Conservation (phyloP, 2,797 vertebrate species). For the Dromococcyx pavoninus region DNA sequence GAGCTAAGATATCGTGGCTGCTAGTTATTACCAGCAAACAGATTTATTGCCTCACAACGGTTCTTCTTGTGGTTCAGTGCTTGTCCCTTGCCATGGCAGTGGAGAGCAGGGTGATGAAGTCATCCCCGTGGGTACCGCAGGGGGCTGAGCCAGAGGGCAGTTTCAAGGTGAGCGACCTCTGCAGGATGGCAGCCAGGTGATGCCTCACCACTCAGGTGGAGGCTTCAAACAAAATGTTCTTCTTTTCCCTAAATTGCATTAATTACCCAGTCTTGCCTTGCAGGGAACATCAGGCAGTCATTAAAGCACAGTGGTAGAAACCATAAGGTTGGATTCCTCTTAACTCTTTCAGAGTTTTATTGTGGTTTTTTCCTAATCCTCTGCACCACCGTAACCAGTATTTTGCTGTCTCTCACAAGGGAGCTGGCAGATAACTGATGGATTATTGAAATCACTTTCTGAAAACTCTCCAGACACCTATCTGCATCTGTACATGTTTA, state of each 20-base stretch:
- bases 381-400: background rate
- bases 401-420: background rate
- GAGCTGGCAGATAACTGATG: background rate
- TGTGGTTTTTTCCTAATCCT: background rate
- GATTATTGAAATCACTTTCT: slow-evolving; percentile 22
- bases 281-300: background rate
- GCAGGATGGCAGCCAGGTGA: background rate
- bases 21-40: background rate
- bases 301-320: slow-evolving; percentile 1
- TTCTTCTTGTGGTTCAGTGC: background rate
- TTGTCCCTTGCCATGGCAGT: background rate
- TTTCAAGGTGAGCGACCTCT: background rate
- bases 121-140: accelerated
- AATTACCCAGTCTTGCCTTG: background rate
- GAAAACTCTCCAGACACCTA: slow-evolving; percentile 14
- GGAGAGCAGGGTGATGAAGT: background rate
- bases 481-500: background rate
- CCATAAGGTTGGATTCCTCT: background rate
- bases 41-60: background rate
- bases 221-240: background rate
- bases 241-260: background rate
- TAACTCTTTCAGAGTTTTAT: slow-evolving; percentile 24
- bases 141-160: background rate
- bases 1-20: background rate
- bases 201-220: background rate